Evolutionary conservation across 2,113 vertebrate genomes (phyloP), one percentile per base, ranked within the genome.

Genomic region (Ammospiza caudacuta): DNA sequence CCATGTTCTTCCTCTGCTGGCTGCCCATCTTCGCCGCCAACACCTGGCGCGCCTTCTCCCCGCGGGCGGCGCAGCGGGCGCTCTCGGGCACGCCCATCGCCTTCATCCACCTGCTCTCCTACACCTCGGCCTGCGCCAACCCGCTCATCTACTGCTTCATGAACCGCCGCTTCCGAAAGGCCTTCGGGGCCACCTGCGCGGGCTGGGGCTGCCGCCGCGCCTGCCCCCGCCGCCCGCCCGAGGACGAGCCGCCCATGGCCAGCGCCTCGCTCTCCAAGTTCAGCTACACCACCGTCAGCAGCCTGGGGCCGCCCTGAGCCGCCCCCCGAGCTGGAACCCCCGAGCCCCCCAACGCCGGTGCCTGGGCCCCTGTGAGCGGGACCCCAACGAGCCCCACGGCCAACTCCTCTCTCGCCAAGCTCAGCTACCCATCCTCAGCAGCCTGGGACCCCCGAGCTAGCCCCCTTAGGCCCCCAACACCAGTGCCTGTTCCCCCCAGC

Each of bases 71-170:
- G 23, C 97, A 97, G 51, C 96, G 97, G 0, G 97, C 98, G 0
- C 98, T 99, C 33, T 98, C 99, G 0, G 99, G 99, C 1, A 94
- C 98, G 0, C 99, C 99, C 70, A 99, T 99, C 64, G 99, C 99
- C 77, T 99, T 99, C 92, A 99, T 99, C 96, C 99, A 99, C 90
- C 94, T 99, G 88, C 95, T 99, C 79, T 98, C 98, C 80, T 99
- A 99, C 92, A 98, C 97, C 27, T 99, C 99, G 0, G 98, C 99
- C 78, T 99, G 99, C 6, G 97, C 99, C 97, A 99, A 99, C 96
- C 99, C 99, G 5, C 97, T 99, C 43, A 98, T 99, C 97, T 99
- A 99, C 98, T 99, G 99, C 98, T 99, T 99, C 98, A 99, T 99
- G 99, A 99, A 99, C 98, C 99, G 98, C 12, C 99, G 99, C 31